Evolutionary conservation across 2,888 invertebrate species (phyloP), one percentile per base, ranked within the genome.

Genomic region (Adela reaumurella): DNA sequence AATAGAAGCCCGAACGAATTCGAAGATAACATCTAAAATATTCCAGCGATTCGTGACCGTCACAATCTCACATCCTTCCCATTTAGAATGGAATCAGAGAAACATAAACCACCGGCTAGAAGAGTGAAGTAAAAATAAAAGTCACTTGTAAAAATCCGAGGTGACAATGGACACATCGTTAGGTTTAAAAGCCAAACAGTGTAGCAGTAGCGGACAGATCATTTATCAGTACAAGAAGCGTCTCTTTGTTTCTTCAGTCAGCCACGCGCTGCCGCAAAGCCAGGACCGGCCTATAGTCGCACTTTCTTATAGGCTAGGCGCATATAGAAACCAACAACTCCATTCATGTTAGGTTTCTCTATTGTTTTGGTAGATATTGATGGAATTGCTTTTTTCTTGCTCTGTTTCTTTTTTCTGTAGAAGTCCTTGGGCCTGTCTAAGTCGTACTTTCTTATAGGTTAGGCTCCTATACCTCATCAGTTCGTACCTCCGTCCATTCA

Each of bases 161-260:
- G 35, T 35, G 35, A 35, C 35, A 35, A 35, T 35, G 35, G 35
- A 35, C 35, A 35, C 35, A 35, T 35, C 35, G 59, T 55, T 65
- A 68, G 71, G 68, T 71, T 76, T 78, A 77, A 78, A 78, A 78
- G 77, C 74, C 67, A 78, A 74, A 67, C 67, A 67, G 57, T 78
- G 78, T 78, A 70, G 65, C 68, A 63, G 74, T 68, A 68, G 70
- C 70, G 57, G 63, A 62, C 67, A 62, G 65, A 68, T 76, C 74
- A 78, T 78, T 78, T 77, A 76, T 78, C 74, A 78, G 73, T 60
- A 67, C 67, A 62, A 63, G 61, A 59, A 61, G 53, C 54, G 35
- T 35, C 35, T 35, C 35, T 35, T 35, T 35, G 35, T 35, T 35
- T 35, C 35, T 35, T 35, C 35, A 8, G 11, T 35, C 35, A n/a